A percentile compares a stretch with the other conserved stretches of the same genome.
phyloP scores from a whole-genome alignment of 2,113 vertebrate genomes.

The Nansenia antarctica region DNA sequence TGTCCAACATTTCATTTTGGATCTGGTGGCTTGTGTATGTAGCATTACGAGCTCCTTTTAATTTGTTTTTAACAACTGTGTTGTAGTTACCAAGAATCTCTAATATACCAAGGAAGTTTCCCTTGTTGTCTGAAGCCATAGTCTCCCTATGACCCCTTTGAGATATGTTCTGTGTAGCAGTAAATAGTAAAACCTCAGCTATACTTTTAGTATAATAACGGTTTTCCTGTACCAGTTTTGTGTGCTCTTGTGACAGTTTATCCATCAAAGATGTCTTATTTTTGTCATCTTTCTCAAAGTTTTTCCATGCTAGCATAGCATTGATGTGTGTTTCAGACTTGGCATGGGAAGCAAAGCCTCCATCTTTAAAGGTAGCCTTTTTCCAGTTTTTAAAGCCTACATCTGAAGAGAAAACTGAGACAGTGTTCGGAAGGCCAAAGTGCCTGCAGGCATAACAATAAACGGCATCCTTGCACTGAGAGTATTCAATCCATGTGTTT shows the following conservation, averaged over 20 bases:
- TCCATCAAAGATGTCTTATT: neutral
- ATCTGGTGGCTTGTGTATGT: slow-evolving; percentile 1
- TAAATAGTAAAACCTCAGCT: neutral
- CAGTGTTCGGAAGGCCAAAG: too few species aligned
- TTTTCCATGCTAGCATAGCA: neutral
- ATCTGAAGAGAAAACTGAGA: too few species aligned
- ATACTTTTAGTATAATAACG: neutral
- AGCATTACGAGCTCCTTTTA: slow-evolving; percentile 5
- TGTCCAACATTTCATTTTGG: slow-evolving; percentile 6
- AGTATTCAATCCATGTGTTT: too few species aligned
- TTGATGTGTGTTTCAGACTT: neutral
- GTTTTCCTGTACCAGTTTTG: neutral
- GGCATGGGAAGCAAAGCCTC: neutral
- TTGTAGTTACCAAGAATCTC: neutral
- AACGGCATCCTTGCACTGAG: too few species aligned
- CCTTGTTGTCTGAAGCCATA: neutral
- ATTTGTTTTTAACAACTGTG: neutral
- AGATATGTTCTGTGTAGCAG: slow-evolving; percentile 1
- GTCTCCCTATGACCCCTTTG: slow-evolving; percentile 3
- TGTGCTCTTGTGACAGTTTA: neutral
- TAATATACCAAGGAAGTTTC: slow-evolving; percentile 9
- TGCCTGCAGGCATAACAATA: too few species aligned
- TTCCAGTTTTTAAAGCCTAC: slow-evolving; percentile 1
- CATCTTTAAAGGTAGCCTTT: too few species aligned
- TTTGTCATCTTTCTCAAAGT: too few species aligned